Base-by-base conservation (phyloP, 2,113 vertebrate genomes). In the Heterotilapia buettikoferi region DNA sequence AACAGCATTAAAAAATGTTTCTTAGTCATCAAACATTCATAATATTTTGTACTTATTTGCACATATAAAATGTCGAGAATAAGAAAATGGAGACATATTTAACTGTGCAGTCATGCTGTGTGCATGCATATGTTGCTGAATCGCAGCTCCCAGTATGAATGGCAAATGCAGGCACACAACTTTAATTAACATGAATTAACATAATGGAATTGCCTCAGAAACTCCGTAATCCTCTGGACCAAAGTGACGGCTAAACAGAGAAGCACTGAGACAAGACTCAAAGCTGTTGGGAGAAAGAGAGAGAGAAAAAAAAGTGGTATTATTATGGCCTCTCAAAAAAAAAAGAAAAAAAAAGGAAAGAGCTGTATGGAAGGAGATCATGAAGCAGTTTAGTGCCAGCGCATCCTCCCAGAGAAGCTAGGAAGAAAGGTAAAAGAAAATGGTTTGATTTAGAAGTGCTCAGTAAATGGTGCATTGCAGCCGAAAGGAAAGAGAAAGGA, bases 111-210 rank as follows among this genome's bases (percentile, higher is more conserved):
- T 9, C 50, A 76, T 79, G 29, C 26, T 31, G 50, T 71, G 84
- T 80, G 71, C 33, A 71, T 40, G 80, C 73, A 85, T 45, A 80
- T 84, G 85, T 29, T 53, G 21, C 81, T 85, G 82, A 90, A 88
- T 82, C 73, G 79, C 63, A 21, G 76, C 83, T 85, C 29, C 31
- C 19, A 36, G 56, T 33, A 16, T 33, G 81, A 89, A 89, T 45
- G 83, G 45, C 71, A 83, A 84, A 43, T 47, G 29, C 76, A 52
- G 80, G 47, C 63, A 83, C 63, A 66, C 47, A 83, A 73, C 40
- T 89, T 84, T 68, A 85, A 91, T 92, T 89, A 88, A 76, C 87
- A 92, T 84, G 45, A 85, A 90, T 92, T 88, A 87, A 50, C 90
- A 92, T 92, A 89, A 91, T 86, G 63, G 14, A 66, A 84, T 73